Conservation (phyloP, 2,888 invertebrate genomes). For the Xylocampa areola region DNA sequence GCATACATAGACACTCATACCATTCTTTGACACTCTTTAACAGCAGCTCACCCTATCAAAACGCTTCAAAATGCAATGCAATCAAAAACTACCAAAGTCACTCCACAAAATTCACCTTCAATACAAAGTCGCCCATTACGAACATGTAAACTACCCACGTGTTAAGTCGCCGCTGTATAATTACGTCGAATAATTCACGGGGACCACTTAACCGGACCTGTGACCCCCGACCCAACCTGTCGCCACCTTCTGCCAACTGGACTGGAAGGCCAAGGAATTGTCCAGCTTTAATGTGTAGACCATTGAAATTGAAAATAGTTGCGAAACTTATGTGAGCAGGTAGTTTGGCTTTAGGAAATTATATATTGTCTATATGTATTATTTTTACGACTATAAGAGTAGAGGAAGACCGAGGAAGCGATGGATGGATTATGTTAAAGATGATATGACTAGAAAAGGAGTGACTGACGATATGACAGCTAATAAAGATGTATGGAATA, state of each 20-base stretch:
- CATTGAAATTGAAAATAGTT: constrained; percentile 21
- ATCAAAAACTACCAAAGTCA: background rate
- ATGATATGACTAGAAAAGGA: too few species aligned
- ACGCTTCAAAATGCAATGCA: too few species aligned
- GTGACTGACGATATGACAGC: too few species aligned
- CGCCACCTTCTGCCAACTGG: constrained; percentile 61
- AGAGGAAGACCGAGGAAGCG: too few species aligned
- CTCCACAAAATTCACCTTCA: background rate
- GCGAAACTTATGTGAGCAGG: constrained; percentile 12
- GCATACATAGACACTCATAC: too few species aligned
- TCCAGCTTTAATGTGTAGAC: constrained; percentile 30
- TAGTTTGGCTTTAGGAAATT: background rate
- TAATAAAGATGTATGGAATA: too few species aligned
- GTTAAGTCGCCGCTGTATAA: constrained; percentile 84
- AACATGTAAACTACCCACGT: constrained; percentile 73
- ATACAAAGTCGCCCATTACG: constrained; percentile 54
- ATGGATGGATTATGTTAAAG: too few species aligned
- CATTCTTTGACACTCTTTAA: too few species aligned
- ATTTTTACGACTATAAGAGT: too few species aligned
- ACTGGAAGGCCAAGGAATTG: constrained; percentile 33
- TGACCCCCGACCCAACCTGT: constrained; percentile 70
- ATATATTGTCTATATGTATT: too few species aligned
- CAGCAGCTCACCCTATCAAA: too few species aligned
- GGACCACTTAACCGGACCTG: constrained; percentile 65
- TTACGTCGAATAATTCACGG: constrained; percentile 79